Base-by-base conservation (phyloP, 1,140 invertebrate species). In the Tetramorium simillimum region DNA sequence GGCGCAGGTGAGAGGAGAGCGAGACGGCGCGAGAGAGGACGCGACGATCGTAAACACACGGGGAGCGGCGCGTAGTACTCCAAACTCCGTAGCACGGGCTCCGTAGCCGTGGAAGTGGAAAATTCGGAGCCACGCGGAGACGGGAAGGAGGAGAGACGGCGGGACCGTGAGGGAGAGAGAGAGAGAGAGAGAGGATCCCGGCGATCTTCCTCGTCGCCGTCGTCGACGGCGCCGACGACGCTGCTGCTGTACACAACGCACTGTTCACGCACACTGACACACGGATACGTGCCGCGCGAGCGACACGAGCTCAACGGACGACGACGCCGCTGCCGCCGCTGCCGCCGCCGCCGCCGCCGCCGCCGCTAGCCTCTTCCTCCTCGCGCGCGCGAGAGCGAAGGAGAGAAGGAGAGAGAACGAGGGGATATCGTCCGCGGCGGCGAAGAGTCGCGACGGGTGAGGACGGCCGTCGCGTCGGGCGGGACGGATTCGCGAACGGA, bases 401-500 rank as follows among this genome's bases (percentile, higher is more conserved):
- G 51, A 69, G 40, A 72, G 43, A 65, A 14, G 12, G 33, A 56
- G 46, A 58, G 24, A 76, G 43, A 49, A 10, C 46, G 67, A 62
- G 56, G 56, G 14, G 21, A 6, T 49, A 77, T 67, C 21, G 73
- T 78, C n/a, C 69, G 60, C 65, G 40, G 40, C 69, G 80, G 40
- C 60, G 60, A 62, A 76, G 53, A 67, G 49, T 46, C 85, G 43
- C 78, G 86, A 65, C 46, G 86, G 33, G 3, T 4, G 33, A 56
- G 46, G 46, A 75, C 60, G 51, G 18, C 21, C 43, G 56, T 53
- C 37, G 84, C 14, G n/a, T 37, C 67, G 21, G 69, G 3, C n/a
- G 46, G 91, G 91, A 92, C 91, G 91, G 91, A 92, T 88, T 89
- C 89, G 86, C 91, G 90, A 84, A 92, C 91, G 88, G 91, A 92